Evolutionary conservation across 2,797 vertebrate species (phyloP).

Genomic region (Acipenser oxyrinchus): DNA sequence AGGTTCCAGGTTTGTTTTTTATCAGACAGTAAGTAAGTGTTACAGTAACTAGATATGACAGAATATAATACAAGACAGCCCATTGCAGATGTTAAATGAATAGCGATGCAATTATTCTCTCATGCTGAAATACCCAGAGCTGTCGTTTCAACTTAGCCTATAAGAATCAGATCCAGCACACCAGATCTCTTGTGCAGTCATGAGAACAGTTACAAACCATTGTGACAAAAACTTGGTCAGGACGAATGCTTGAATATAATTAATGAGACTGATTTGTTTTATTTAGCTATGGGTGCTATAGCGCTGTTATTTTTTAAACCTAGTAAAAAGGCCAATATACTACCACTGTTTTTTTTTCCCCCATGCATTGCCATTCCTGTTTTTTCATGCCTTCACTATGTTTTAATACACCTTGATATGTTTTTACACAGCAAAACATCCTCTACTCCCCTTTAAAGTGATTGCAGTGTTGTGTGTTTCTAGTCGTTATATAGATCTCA

Average conservation of each 20-base stretch:
- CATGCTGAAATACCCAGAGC: background rate
- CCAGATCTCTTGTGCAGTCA: background rate
- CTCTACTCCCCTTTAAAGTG: too few relatives aligned
- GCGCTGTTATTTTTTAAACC: too few relatives aligned
- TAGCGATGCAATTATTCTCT: background rate
- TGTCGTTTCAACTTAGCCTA: background rate
- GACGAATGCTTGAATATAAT: background rate
- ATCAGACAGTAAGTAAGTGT: background rate
- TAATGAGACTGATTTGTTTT: background rate
- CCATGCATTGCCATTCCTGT: too few relatives aligned
- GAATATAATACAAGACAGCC: background rate
- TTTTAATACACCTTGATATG: too few relatives aligned
- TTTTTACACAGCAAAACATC: too few relatives aligned
- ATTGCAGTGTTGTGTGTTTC: too few relatives aligned
- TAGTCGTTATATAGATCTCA: too few relatives aligned
- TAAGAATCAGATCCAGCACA: background rate
- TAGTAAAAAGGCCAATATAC: too few relatives aligned
- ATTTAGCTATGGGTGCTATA: background rate
- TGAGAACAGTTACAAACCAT: background rate
- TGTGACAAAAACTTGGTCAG: background rate
- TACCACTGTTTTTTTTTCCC: too few relatives aligned
- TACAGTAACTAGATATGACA: constrained; percentile 2
- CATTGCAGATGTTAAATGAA: background rate
- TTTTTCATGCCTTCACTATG: too few relatives aligned
- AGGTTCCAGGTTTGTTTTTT: background rate